Evolutionary conservation across 2,888 invertebrate species (phyloP), one percentile per base, ranked within the genome.

Genomic region (Eudasyphora cyanicolor): DNA sequence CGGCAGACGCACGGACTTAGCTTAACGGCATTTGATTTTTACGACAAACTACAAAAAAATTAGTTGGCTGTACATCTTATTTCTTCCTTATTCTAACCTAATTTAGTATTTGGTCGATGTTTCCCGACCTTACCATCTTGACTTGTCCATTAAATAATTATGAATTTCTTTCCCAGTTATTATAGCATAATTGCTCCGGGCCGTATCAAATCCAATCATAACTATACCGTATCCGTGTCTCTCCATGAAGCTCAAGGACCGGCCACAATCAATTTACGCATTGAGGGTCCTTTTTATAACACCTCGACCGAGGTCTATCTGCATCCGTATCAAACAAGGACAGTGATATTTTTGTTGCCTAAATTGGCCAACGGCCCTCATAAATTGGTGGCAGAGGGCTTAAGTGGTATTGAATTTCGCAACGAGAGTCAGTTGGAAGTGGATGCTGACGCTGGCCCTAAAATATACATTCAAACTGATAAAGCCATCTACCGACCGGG

Each of bases 401-500:
- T 94, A 32, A 94, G 95, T 5, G 97, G 97, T 2, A 93, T 96
- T 19, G 93, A 94, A 82, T 97, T 98, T 91, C 93, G 93, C 62
- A 95, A 96, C 85, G 94, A 95, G n/a, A 95, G 95, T 1, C 93
- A 94, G 8, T 91, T 98, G 69, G 97, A 95, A 92, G 94, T 95
- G 49, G 94, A 95, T 84, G 96, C 97, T 89, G 94, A 95, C 84
- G 96, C 97, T 89, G 75, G 79, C 29, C 78, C 82, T 0, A 96
- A 97, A 14, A 94, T 97, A 10, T 96, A 97, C 89, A 94, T 98
- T 85, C 98, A 98, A 91, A 97, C 97, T 0, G 98, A 98, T 92
- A 96, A 97, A 91, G 95, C 97, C 10, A 95, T 97, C 85, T 98
- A 98, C 92, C 96, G 97, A 89, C 97, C 98, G 0, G 95, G 96